These are phyloP conservation scores for Pitta sordida DNA, from an alignment of 2,113 vertebrate species.

Conservation along the genomic window DNA sequence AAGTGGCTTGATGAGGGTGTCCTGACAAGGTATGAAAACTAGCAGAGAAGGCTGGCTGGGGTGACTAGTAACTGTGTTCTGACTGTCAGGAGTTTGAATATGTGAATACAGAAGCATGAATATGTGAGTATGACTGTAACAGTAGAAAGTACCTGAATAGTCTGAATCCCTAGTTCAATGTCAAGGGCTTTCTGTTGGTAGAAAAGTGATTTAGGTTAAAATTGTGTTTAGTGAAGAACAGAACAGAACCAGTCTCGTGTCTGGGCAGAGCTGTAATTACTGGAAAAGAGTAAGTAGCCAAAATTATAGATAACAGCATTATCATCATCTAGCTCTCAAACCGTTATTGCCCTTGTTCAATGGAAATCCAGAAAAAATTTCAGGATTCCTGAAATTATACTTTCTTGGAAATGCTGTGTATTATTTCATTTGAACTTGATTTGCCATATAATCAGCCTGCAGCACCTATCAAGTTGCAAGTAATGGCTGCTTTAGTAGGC, in stretches of 20 bases:
- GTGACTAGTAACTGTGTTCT: background rate
- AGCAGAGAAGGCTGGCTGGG: background rate
- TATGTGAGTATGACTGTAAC: too few relatives aligned
- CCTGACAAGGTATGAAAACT: background rate
- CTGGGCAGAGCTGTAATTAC: background rate
- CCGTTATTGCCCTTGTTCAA: background rate
- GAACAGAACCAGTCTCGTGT: background rate
- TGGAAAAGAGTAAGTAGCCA: background rate
- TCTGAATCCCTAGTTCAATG: background rate
- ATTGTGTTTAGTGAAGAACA: background rate
- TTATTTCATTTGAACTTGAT: background rate
- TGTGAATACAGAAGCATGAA: too few relatives aligned
- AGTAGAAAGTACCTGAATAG: background rate
- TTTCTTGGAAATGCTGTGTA: background rate
- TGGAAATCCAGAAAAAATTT: constrained; percentile 7
- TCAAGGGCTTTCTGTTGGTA: background rate
- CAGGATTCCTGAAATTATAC: background rate
- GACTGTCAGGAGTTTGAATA: background rate
- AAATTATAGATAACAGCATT: background rate
- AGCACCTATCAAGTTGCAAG: background rate
- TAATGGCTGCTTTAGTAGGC: background rate
- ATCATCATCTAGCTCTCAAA: background rate
- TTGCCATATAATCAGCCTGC: background rate
- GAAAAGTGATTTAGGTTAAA: background rate
- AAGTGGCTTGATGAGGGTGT: background rate